Conservation (phyloP, 2,888 invertebrate species). For the Zonitis immaculata region DNA sequence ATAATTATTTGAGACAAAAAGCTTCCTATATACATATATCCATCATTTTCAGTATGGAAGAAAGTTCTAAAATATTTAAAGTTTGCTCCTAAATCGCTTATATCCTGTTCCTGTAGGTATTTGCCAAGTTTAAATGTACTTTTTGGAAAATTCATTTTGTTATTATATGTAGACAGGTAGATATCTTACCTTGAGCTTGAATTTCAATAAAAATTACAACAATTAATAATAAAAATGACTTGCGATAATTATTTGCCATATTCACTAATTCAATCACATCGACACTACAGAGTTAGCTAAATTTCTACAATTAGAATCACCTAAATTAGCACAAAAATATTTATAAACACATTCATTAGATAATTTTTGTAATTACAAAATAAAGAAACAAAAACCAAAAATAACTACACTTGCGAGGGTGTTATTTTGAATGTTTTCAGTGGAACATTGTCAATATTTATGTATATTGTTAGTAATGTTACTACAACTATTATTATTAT, state of each 20-base stretch:
- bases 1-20: no score
- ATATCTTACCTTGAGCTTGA: slow-evolving; percentile 19
- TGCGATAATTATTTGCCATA: slow-evolving; percentile 11
- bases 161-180: no score
- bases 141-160: no score
- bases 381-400: background rate
- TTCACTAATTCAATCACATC: background rate
- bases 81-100: no score
- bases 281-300: background rate
- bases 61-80: no score
- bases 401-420: background rate
- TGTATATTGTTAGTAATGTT: background rate
- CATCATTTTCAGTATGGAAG: no score
- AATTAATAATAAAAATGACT: slow-evolving; percentile 7
- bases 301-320: background rate
- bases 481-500: no score
- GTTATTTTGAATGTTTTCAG: background rate
- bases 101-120: no score
- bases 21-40: no score
- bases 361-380: background rate
- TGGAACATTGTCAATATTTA: background rate
- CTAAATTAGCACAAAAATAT: background rate
- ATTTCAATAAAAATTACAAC: slow-evolving; percentile 13
- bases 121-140: no score
- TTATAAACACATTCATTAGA: background rate